Evolutionary conservation across 2,888 invertebrate species (phyloP), one percentile per base, ranked within the genome.

Genomic region (Drosophila acutilabella): DNA sequence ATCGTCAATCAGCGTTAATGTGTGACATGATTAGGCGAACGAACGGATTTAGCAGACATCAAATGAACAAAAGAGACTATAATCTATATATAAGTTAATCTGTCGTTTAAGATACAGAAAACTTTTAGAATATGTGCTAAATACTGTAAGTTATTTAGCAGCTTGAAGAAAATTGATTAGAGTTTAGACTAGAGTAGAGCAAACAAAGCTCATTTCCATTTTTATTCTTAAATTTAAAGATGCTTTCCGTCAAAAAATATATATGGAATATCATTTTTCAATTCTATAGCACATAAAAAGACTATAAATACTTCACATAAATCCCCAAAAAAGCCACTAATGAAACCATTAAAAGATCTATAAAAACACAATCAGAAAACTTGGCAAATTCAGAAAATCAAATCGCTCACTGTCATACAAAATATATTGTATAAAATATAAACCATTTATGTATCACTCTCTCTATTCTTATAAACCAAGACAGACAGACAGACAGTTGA

Each of bases 1-100:
- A 85, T 82, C 86, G 88, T 90, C 90, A 85, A 90, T 91, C 90
- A 88, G 62, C 58, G 61, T 59, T 40, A 68, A 65, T 62, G 50
- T 33, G 64, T 47, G 72, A 60, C 72, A 60, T 45, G 73, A 64
- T 69, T 64, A 20, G 68, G 8, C 50, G 54, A 53, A 36, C 11
- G 54, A 51, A 38, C 44, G 14, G 16, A 47, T 54, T 54, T 44
- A 40, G 77, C 14, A 66, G 2, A 45, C n/a, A 66, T 51, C 38
- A 59, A 44, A 56, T 14, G 16, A 45, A 20, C 42, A 57, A 52
- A 33, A 30, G 14, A 30, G 14, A 8, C 23, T 47, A 11, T 13
- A 26, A 44, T 36, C 33, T 30, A 14, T n/a, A 5, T 14, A 14
- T 7, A 36, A 5, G 11, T 20, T 8, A 14, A 45, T 20, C 45